These are phyloP conservation scores for Parascotia fuliginaria DNA, from an alignment of 2,888 invertebrate species.

Conservation along the genomic window DNA sequence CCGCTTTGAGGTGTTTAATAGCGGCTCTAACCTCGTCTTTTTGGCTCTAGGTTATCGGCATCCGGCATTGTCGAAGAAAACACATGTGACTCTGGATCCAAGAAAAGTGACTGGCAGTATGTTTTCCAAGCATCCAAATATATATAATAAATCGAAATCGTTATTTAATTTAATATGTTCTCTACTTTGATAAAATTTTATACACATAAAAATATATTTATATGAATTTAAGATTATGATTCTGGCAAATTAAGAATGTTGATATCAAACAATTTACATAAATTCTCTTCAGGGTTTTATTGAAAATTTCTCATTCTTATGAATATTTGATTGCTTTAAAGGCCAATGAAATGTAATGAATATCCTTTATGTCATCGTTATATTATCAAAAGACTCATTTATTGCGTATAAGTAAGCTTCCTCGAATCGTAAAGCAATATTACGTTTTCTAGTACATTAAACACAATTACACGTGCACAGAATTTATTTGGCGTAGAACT, in stretches of 20 bases:
- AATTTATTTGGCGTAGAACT: constrained; percentile 4
- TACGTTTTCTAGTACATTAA: constrained; percentile 4
- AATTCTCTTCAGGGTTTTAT: constrained; percentile 8
- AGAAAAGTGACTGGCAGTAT: too few species aligned
- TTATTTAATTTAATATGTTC: too few species aligned
- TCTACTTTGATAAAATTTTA: too few species aligned
- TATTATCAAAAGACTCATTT: constrained; percentile 14
- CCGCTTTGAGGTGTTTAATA: too few species aligned
- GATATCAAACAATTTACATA: constrained; percentile 26
- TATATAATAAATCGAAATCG: too few species aligned
- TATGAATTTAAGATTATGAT: not conserved
- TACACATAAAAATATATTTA: too few species aligned
- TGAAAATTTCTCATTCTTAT: constrained; percentile 22
- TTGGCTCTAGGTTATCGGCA: too few species aligned
- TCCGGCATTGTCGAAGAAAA: too few species aligned
- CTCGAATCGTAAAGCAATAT: constrained; percentile 1
- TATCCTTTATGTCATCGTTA: constrained; percentile 14
- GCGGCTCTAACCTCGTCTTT: too few species aligned
- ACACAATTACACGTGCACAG: constrained; percentile 1
- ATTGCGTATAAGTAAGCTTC: not conserved
- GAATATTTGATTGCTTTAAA: constrained; percentile 30
- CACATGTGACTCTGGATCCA: too few species aligned
- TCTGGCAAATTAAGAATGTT: not conserved
- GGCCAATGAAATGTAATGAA: constrained; percentile 22
- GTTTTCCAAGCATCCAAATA: too few species aligned